Conservation (phyloP, 2,113 vertebrate species). For the Tonatia bakeri region DNA sequence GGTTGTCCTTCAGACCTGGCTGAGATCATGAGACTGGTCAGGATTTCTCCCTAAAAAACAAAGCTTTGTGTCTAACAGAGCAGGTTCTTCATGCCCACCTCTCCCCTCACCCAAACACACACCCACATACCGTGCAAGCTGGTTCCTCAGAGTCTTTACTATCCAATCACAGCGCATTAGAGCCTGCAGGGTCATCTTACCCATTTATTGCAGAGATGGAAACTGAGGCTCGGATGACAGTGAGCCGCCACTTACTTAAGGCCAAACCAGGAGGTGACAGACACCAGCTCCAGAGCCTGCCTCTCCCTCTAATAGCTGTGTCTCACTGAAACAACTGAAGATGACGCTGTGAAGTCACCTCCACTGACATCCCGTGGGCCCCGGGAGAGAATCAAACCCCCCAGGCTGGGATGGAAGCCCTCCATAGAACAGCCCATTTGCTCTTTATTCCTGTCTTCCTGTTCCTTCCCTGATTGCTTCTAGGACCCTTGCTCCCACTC, state of each 20-base stretch:
- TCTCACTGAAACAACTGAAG: neutral
- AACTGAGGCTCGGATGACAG: neutral
- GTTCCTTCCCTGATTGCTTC: neutral
- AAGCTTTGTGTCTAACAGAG: neutral
- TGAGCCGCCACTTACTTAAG: neutral
- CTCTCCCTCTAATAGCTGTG: neutral
- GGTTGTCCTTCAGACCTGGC: neutral
- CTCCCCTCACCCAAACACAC: neutral
- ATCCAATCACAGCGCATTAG: neutral
- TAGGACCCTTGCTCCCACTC: neutral
- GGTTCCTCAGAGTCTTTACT: neutral
- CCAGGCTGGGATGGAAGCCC: neutral
- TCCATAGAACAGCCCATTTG: neutral
- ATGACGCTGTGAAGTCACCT: accelerated
- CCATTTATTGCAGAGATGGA: neutral
- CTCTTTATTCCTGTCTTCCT: neutral
- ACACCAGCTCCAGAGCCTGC: neutral
- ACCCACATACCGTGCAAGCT: neutral
- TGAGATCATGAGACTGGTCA: neutral
- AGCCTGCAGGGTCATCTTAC: neutral
- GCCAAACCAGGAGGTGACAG: neutral
- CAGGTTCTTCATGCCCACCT: neutral
- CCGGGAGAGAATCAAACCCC: neutral
- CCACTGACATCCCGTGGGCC: neutral
- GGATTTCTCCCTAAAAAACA: neutral